phyloP scores from a whole-genome alignment of 2,888 invertebrate species.

The Sussaba pulchella region DNA sequence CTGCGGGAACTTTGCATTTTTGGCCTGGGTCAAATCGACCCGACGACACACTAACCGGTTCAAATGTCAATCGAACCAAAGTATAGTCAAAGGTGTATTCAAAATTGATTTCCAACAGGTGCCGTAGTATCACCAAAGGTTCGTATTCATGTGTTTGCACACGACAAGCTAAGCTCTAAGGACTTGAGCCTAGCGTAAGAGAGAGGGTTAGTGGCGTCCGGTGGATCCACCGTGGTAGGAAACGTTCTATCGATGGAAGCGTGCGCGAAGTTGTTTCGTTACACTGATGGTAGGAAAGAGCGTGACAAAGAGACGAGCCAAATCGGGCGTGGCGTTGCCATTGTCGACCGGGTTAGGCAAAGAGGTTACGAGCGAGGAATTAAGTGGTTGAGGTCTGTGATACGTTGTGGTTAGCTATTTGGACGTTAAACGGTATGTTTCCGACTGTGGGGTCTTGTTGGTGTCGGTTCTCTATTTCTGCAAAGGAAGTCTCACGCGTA shows the following conservation, averaged over 20 bases:
- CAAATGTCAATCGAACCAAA: no score
- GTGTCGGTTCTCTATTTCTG: background rate
- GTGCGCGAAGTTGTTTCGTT: no score
- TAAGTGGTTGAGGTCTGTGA: slow-evolving; percentile 71
- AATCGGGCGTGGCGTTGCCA: slow-evolving; percentile 63
- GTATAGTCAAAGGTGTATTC: no score
- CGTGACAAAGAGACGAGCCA: slow-evolving; percentile 34
- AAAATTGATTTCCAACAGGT: slow-evolving; percentile 60
- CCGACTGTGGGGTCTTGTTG: slow-evolving; percentile 4
- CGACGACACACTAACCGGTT: no score
- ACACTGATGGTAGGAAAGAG: background rate
- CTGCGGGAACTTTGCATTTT: no score
- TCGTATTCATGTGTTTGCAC: no score
- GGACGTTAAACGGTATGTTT: slow-evolving; percentile 8
- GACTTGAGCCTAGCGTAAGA: slow-evolving; percentile 36
- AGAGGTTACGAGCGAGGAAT: slow-evolving; percentile 73
- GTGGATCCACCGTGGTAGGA: no score
- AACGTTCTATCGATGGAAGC: no score
- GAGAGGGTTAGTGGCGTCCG: no score
- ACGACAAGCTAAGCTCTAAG: background rate
- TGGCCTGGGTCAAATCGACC: no score
- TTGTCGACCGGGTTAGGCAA: slow-evolving; percentile 76
- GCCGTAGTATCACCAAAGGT: slow-evolving; percentile 63
- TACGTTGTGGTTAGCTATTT: background rate
- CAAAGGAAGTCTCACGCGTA: slow-evolving; percentile 62